Conservation (phyloP, 2,888 invertebrate species). For the Odiellus spinosus region DNA sequence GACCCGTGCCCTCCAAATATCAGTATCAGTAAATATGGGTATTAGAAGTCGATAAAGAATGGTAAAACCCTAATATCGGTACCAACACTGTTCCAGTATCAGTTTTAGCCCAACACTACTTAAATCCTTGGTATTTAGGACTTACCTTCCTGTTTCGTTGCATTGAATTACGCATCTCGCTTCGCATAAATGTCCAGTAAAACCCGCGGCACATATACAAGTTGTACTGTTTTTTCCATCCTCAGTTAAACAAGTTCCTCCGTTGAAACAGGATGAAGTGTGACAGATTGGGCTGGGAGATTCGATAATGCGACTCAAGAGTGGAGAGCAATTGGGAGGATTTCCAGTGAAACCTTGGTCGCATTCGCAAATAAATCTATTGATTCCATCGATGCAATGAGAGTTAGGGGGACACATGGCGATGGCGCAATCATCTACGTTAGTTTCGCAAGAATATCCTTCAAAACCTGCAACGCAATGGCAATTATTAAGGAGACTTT, state of each 20-base stretch:
- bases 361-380: conserved; percentile 12
- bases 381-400: conserved; percentile 13
- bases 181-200: conserved; percentile 62
- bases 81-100: too few relatives aligned
- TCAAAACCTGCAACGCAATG: conserved; percentile 73
- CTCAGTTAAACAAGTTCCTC: conserved; percentile 67
- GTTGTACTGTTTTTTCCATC: conserved; percentile 58
- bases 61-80: too few relatives aligned
- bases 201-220: conserved; percentile 58
- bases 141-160: too few relatives aligned
- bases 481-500: too few relatives aligned
- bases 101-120: too few relatives aligned
- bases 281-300: conserved; percentile 38
- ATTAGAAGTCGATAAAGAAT: too few relatives aligned
- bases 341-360: conserved; percentile 11
- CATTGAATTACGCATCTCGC: too few relatives aligned
- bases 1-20: too few relatives aligned
- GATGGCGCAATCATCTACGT: conserved; percentile 88
- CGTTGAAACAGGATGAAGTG: conserved; percentile 62
- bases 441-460: conserved; percentile 64
- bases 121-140: too few relatives aligned
- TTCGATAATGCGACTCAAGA: neutral
- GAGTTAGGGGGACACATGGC: conserved; percentile 11
- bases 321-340: neutral
- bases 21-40: too few relatives aligned